These are phyloP conservation scores for Taurulus bubalis DNA, from an alignment of 2,113 vertebrate species.

Conservation along the genomic window DNA sequence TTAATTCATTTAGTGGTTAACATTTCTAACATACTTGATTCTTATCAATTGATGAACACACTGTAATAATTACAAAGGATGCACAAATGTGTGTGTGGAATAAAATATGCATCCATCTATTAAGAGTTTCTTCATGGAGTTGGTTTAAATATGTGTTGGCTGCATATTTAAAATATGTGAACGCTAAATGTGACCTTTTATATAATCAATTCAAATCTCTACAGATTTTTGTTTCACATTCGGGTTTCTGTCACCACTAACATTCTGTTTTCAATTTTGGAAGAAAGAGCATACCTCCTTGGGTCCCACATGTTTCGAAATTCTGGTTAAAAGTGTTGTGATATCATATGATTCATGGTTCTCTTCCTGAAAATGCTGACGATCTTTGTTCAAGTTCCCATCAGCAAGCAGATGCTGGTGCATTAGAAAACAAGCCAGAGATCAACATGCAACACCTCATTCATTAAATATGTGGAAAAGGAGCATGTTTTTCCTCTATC, in stretches of 20 bases:
- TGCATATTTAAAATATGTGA: background rate
- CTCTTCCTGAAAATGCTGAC: conserved; percentile 20
- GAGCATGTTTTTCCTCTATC: conserved; percentile 6
- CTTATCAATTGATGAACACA: background rate
- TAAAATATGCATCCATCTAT: background rate
- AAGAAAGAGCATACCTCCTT: background rate
- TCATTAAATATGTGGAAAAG: background rate
- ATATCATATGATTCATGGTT: background rate
- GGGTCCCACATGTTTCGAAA: background rate
- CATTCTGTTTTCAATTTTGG: conserved; percentile 43
- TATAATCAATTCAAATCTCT: background rate
- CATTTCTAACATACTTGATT: conserved; percentile 38
- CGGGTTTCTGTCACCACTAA: background rate
- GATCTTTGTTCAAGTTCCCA: background rate
- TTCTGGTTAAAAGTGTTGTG: background rate
- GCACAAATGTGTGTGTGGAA: background rate
- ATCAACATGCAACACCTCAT: background rate
- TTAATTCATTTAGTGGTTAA: conserved; percentile 14
- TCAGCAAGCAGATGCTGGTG: background rate
- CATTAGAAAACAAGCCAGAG: background rate
- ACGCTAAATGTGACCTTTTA: conserved; percentile 1
- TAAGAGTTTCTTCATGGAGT: background rate
- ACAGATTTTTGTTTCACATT: background rate
- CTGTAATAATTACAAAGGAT: background rate
- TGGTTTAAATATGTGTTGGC: background rate